Evolutionary conservation across 2,113 vertebrate genomes (phyloP).

Genomic region (Paramormyrops kingsleyae): DNA sequence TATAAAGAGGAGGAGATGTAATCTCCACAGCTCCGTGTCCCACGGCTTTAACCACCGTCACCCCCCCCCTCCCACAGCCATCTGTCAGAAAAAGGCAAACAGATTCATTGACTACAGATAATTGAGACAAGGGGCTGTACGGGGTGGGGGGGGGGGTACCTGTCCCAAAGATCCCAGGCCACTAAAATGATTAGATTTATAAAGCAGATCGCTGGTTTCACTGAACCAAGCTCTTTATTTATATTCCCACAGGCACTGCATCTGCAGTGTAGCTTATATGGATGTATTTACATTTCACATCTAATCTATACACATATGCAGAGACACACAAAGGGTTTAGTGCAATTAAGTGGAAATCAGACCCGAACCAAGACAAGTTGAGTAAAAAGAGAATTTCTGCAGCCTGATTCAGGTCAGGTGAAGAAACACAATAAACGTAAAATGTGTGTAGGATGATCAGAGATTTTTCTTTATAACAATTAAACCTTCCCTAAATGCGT

Average conservation of each 20-base stretch:
- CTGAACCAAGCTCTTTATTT: background rate
- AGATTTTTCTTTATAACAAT: background rate
- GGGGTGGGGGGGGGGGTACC: background rate
- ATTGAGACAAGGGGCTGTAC: background rate
- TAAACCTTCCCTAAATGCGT: conserved; percentile 32
- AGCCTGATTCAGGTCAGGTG: background rate
- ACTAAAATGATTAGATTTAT: background rate
- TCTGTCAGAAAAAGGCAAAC: background rate
- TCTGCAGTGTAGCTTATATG: background rate
- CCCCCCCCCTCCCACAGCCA: background rate
- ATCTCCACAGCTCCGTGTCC: background rate
- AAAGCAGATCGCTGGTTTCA: background rate
- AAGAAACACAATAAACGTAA: background rate
- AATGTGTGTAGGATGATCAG: background rate
- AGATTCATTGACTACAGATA: conserved; percentile 5
- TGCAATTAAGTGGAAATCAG: background rate
- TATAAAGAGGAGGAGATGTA: background rate
- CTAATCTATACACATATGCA: background rate
- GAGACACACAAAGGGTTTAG: background rate
- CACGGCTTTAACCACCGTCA: background rate
- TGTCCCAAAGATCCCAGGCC: background rate
- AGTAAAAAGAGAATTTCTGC: background rate
- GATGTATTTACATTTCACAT: background rate
- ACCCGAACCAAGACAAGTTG: background rate
- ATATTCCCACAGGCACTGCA: background rate